phyloP scores from a whole-genome alignment of 2,113 vertebrate species.

The Hydropotes inermis region DNA sequence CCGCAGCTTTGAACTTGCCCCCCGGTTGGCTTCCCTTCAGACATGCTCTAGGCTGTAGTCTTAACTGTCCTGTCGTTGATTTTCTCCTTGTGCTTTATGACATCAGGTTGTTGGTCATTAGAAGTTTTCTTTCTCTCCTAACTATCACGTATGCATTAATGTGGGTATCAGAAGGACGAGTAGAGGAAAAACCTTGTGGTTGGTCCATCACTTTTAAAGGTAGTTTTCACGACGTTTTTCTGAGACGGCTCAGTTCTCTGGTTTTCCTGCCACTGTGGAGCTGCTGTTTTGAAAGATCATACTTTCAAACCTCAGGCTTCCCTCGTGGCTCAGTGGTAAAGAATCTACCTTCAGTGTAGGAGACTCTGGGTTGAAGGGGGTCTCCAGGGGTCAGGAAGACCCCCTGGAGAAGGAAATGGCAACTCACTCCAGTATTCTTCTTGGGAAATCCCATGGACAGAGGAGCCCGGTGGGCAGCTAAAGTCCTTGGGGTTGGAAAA shows the following conservation, averaged over 20 bases:
- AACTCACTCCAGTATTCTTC: background rate
- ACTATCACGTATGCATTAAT: background rate
- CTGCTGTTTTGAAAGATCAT: background rate
- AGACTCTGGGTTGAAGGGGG: background rate
- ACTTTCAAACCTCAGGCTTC: background rate
- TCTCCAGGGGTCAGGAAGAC: background rate
- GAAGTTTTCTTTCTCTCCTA: background rate
- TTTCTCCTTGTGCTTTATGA: background rate
- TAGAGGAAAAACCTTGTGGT: background rate
- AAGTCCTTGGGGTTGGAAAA: background rate
- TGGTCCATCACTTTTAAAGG: background rate
- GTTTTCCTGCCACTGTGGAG: background rate
- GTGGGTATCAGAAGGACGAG: background rate
- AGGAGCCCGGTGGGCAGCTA: background rate
- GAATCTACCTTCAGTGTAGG: background rate
- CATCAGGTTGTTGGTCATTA: background rate
- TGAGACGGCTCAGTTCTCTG: background rate
- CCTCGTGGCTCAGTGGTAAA: background rate
- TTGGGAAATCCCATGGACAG: background rate
- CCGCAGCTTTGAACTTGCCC: background rate
- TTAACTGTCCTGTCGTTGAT: background rate
- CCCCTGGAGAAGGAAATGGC: background rate
- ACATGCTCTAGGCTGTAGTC: background rate
- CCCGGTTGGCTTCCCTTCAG: background rate
- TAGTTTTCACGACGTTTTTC: background rate